phyloP scores from a whole-genome alignment of 2,888 invertebrate genomes.

The Drosophila paramelanica region DNA sequence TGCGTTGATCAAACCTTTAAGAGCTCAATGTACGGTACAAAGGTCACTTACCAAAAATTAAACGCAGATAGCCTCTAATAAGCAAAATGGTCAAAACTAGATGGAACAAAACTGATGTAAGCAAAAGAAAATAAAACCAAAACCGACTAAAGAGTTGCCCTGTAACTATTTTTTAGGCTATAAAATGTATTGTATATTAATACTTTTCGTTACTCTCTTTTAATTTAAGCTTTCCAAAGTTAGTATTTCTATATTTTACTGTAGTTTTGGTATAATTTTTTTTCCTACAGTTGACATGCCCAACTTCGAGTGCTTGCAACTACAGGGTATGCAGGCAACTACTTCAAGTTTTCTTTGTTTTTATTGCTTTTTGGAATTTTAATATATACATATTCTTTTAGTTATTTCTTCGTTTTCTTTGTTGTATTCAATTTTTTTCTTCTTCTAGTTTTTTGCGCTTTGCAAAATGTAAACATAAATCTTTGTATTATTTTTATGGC shows the following conservation, averaged over 20 bases:
- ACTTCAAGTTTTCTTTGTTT: constrained; percentile 6
- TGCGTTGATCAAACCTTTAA: constrained; percentile 16
- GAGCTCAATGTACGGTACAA: constrained; percentile 42
- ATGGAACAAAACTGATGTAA: constrained; percentile 22
- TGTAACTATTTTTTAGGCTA: not conserved
- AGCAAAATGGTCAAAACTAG: constrained; percentile 4
- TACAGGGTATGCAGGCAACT: constrained; percentile 18
- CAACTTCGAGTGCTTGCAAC: not conserved
- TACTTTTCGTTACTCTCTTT: not conserved
- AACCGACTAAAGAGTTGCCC: not conserved
- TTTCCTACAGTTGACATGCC: not conserved
- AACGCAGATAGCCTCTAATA: constrained; percentile 1
- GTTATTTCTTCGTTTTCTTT: constrained; percentile 7
- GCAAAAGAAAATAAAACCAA: not conserved
- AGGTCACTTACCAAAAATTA: constrained; percentile 12
- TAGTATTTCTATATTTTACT: too few species aligned
- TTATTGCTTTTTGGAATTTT: constrained; percentile 15
- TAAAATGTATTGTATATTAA: not conserved
- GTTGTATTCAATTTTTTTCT: not conserved
- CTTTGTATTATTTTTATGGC: constrained; percentile 35
- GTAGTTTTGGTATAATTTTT: too few species aligned
- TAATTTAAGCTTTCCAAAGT: too few species aligned
- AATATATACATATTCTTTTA: constrained; percentile 27
- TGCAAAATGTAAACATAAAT: constrained; percentile 55
- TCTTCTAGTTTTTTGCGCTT: constrained; percentile 17